Conservation (phyloP, 1,140 invertebrate species). For the Heliconius hewitsoni region DNA sequence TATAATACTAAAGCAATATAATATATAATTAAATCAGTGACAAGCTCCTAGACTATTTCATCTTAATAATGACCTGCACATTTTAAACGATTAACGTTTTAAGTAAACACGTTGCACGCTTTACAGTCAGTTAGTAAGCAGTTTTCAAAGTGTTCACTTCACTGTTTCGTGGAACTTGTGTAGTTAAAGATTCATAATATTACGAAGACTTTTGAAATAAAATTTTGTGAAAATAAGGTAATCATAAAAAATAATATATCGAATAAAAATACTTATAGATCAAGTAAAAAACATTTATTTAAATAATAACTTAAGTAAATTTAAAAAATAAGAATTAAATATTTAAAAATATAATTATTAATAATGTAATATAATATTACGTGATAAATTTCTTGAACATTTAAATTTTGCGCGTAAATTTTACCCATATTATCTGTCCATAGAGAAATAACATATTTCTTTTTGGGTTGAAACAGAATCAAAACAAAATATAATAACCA, state of each 20-base stretch:
- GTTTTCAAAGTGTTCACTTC: conserved; percentile 24
- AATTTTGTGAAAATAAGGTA: conserved; percentile 12
- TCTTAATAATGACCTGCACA: conserved; percentile 31
- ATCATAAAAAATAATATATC: neutral
- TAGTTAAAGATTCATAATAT: conserved; percentile 18
- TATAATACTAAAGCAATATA: neutral
- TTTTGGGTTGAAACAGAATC: conserved; percentile 56
- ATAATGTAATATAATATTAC: neutral
- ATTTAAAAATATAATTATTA: too few relatives aligned
- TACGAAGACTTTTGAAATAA: neutral
- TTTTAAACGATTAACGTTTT: conserved; percentile 27
- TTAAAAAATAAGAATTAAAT: too few relatives aligned
- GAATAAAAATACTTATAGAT: neutral
- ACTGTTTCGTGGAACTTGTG: conserved; percentile 16
- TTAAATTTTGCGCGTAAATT: conserved; percentile 27
- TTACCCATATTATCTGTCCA: conserved; percentile 14
- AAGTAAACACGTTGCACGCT: conserved; percentile 28
- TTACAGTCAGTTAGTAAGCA: conserved; percentile 31
- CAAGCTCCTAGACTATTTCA: conserved; percentile 32
- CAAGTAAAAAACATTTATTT: neutral
- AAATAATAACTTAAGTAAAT: neutral
- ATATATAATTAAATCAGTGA: neutral
- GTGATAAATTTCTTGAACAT: neutral
- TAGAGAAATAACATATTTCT: conserved; percentile 17
- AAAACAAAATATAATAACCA: conserved; percentile 72